Evolutionary conservation across 2,113 vertebrate genomes (phyloP), one percentile per base, ranked within the genome.

Genomic region (Nothocercus julius): DNA sequence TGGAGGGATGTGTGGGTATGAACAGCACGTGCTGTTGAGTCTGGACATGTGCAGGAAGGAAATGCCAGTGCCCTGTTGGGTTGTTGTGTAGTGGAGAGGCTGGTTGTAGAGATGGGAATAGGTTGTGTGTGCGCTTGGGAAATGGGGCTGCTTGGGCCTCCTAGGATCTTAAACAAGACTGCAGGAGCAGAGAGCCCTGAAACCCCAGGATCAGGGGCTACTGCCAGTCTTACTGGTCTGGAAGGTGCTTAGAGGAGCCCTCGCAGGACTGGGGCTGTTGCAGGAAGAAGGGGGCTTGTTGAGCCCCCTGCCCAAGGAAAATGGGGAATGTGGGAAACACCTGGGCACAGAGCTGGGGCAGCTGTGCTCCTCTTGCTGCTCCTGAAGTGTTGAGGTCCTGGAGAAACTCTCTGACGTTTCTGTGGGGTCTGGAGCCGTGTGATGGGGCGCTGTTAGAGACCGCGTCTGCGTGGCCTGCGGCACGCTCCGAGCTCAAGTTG

Each of bases 41-140:
- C 7, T 44, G 34, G 28, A 42, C 14, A 3, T 16, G 42, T 64
- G 42, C 14, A 61, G 14, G 12, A 51, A 75, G 21, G 4, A 13
- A 25, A 2, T 89, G 17, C 21, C 30, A 2, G 1, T 61, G 44
- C 49, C 63, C 44, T 54, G 7, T 24, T 27, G 56, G 67, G 22
- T 67, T 16, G 53, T 54, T 54, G 53, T 54, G 53, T 27, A 14
- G 24, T 10, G 6, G 58, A 61, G 40, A 19, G 44, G 10, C 5
- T 0, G 20, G 12, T 11, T 38, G 19, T 4, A 2, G 7, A 30
- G 16, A 4, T 45, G 47, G 11, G 6, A 32, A 1, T 51, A 28
- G 12, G 7, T 22, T 30, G 4, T 27, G 3, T 36, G 42, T 76
- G 10, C 8, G 2, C 53, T 53, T 30, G 42, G 53, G 53, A 34